Percentiles rank a stretch among this genome's conserved stretches.
These are phyloP conservation scores for Muraenolepis orangiensis DNA, from an alignment of 2,797 vertebrate genomes.

Conservation along the genomic window DNA sequence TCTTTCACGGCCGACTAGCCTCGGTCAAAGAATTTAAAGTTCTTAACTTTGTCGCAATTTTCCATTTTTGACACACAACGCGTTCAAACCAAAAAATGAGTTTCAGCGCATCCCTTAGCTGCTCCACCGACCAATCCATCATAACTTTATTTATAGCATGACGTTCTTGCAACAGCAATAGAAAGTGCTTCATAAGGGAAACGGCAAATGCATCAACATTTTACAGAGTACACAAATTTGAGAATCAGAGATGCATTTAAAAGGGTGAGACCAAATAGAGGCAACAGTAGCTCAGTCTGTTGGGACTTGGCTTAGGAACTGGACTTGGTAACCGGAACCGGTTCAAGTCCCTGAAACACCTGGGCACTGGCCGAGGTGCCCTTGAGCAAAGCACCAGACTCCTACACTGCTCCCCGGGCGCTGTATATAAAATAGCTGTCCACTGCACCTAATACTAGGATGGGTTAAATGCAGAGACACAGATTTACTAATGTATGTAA, in stretches of 20 bases:
- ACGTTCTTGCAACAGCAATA: not conserved
- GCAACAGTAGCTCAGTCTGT: too few species aligned
- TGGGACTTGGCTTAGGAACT: too few species aligned
- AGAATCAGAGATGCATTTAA: not conserved
- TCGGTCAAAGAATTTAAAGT: not conserved
- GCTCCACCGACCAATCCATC: not conserved
- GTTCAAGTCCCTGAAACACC: too few species aligned
- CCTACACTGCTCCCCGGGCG: too few species aligned
- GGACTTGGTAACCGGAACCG: too few species aligned
- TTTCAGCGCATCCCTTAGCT: too few species aligned
- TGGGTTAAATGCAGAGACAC: too few species aligned
- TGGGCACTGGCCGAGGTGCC: too few species aligned
- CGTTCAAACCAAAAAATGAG: not conserved
- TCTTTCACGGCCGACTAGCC: not conserved
- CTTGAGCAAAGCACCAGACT: too few species aligned
- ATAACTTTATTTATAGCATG: not conserved
- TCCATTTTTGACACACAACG: not conserved
- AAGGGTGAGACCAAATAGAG: not conserved
- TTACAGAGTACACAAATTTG: not conserved
- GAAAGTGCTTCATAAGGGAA: not conserved
- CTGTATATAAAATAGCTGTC: too few species aligned
- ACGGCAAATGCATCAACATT: not conserved
- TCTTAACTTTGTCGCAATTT: not conserved
- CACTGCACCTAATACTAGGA: too few species aligned
- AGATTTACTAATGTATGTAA: too few species aligned